Percentiles rank a stretch among this genome's conserved stretches.
Evolutionary conservation across 2,113 vertebrate species (phyloP).

Genomic region (Lycaon pictus): DNA sequence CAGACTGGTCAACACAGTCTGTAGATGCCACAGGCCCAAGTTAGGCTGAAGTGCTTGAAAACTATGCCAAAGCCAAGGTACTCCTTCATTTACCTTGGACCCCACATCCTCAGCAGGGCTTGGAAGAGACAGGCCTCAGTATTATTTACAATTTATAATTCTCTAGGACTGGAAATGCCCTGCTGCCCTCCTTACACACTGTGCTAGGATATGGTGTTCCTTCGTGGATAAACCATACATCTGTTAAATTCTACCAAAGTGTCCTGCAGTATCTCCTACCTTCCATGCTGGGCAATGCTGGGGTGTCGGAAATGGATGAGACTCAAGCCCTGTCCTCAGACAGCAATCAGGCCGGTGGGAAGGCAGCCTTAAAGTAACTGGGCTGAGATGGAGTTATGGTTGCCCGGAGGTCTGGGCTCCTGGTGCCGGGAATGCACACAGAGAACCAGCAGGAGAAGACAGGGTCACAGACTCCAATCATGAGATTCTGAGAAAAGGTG

Average conservation of each 20-base stretch:
- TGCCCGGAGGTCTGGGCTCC: neutral
- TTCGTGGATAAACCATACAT: neutral
- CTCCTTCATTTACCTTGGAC: neutral
- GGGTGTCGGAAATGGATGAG: neutral
- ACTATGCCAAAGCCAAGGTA: neutral
- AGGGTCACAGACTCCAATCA: neutral
- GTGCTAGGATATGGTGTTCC: neutral
- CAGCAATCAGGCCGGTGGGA: neutral
- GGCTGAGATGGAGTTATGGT: neutral
- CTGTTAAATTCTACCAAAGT: neutral
- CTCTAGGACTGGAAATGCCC: neutral
- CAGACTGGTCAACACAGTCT: neutral
- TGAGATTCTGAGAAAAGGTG: neutral
- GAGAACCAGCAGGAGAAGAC: neutral
- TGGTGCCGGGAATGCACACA: no score
- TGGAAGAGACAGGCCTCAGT: neutral
- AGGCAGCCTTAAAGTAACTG: neutral
- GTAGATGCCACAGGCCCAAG: neutral
- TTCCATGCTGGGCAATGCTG: neutral
- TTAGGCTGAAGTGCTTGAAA: neutral
- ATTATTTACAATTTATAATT: neutral
- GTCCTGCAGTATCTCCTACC: neutral
- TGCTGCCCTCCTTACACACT: neutral
- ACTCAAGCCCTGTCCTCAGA: neutral
- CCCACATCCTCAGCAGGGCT: neutral